Evolutionary conservation across 2,113 vertebrate genomes (phyloP), one percentile per base, ranked within the genome.

Genomic region (Percina caprodes): DNA sequence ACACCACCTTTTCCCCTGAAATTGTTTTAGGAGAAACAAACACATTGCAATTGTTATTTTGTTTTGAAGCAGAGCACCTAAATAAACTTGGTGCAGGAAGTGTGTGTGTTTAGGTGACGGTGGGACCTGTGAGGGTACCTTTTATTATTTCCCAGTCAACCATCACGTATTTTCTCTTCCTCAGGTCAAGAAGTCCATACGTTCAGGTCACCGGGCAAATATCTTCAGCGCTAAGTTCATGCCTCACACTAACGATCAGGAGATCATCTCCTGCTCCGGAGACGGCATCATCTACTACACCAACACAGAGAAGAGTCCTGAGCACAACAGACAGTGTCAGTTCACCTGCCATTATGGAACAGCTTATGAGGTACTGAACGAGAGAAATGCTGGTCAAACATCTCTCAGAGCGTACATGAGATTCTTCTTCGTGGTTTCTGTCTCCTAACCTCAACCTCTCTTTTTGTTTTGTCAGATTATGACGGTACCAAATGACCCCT

Each of bases 141-240:
- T 11, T 30, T 15, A 3, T 39, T 55, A 13, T 11, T 55, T 23
- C n/a, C 10, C n/a, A 59, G 30, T 11, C 14, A 18, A 15, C 14
- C 26, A 16, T 59, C 24, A 9, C 18, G 15, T 16, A 14, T 42
- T 58, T 45, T 16, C 21, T 67, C 21, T 14, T 54, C 61, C 23
- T 70, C 82, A 99, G 98, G 97, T 99, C 89, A 96, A 99, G 93
- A 97, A 97, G 30, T 98, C 97, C 0, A 99, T 99, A 92, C 97
- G 96, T 78, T 99, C 98, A 69, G 97, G 98, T 85, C 98, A 99
- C 76, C 96, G 98, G 86, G 97, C 98, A 72, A 99, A 99, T 80
- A 99, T 99, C 94, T 99, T 99, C 94, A 99, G 98, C 69, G 98
- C 98, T 21, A 99, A 99, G 91, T 99, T 99, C 93, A 95, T 99